Percentiles rank a stretch among this genome's conserved stretches.
Conservation (phyloP, 2,888 invertebrate genomes). For the Coelinius sp. region DNA sequence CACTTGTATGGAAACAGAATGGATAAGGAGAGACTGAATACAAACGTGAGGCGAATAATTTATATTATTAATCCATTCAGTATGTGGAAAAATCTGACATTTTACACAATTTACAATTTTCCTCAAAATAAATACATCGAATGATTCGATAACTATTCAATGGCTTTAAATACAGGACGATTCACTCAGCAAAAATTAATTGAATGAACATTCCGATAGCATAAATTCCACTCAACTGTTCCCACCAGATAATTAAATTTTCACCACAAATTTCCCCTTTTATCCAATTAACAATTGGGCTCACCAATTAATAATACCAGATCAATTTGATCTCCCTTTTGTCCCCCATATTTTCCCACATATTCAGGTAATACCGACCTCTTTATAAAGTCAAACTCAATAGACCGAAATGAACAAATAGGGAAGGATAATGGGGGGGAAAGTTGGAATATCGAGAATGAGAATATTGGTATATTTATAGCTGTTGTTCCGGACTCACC, state of each 20-base stretch:
- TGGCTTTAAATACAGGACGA: too few relatives aligned
- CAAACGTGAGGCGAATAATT: background rate
- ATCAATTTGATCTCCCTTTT: background rate
- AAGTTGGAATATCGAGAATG: constrained; percentile 21
- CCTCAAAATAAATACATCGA: too few relatives aligned
- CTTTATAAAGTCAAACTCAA: constrained; percentile 27
- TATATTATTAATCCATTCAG: background rate
- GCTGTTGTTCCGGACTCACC: constrained; percentile 13
- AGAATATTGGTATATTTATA: constrained; percentile 32
- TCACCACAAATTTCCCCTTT: background rate
- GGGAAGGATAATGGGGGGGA: constrained; percentile 27
- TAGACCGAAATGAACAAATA: constrained; percentile 32
- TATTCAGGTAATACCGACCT: background rate
- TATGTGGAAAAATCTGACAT: background rate
- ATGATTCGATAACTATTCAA: too few relatives aligned
- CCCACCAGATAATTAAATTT: background rate
- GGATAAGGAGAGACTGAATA: background rate
- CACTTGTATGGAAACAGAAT: background rate
- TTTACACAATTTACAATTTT: too few relatives aligned
- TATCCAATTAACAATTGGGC: background rate
- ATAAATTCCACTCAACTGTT: background rate
- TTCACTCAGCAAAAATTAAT: background rate
- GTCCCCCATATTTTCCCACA: constrained; percentile 4
- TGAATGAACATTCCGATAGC: background rate
- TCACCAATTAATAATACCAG: background rate